Evolutionary conservation across 2,888 invertebrate species (phyloP).

Genomic region (Zeuzera pyrina): DNA sequence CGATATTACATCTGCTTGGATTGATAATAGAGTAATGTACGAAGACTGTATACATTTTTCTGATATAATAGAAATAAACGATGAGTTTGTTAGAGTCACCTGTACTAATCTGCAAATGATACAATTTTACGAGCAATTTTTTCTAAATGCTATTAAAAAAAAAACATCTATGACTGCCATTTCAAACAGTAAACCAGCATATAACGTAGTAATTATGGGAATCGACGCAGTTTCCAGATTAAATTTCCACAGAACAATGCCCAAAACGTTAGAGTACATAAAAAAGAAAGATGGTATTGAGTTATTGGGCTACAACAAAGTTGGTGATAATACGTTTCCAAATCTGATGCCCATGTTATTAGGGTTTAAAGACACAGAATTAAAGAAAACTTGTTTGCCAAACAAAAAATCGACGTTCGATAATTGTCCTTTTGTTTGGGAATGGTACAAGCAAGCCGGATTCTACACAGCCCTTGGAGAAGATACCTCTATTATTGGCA

Average conservation of each 20-base stretch:
- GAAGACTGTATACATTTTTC: slow-evolving; percentile 53
- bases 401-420: slow-evolving; percentile 72
- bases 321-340: slow-evolving; percentile 93
- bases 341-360: slow-evolving; percentile 87
- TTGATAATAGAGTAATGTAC: slow-evolving; percentile 50
- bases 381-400: slow-evolving; percentile 73
- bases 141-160: slow-evolving; percentile 71
- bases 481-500: slow-evolving; percentile 80
- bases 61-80: slow-evolving; percentile 34
- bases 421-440: slow-evolving; percentile 86
- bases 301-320: slow-evolving; percentile 89
- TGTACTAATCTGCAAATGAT: slow-evolving; percentile 57
- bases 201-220: slow-evolving; percentile 84
- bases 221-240: slow-evolving; percentile 87
- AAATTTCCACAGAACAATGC: slow-evolving; percentile 88
- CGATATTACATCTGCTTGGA: slow-evolving; percentile 31
- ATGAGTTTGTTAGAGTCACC: slow-evolving; percentile 77
- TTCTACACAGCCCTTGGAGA: slow-evolving; percentile 85
- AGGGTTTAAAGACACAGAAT: slow-evolving; percentile 76
- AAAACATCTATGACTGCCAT: slow-evolving; percentile 12
- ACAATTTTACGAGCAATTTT: slow-evolving; percentile 75
- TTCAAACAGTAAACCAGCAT: slow-evolving; percentile 17
- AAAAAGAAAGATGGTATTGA: slow-evolving; percentile 77
- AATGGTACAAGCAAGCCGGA: slow-evolving; percentile 77
- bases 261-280: slow-evolving; percentile 74